phyloP scores from a whole-genome alignment of 2,888 invertebrate genomes.

The Villa cingulata region DNA sequence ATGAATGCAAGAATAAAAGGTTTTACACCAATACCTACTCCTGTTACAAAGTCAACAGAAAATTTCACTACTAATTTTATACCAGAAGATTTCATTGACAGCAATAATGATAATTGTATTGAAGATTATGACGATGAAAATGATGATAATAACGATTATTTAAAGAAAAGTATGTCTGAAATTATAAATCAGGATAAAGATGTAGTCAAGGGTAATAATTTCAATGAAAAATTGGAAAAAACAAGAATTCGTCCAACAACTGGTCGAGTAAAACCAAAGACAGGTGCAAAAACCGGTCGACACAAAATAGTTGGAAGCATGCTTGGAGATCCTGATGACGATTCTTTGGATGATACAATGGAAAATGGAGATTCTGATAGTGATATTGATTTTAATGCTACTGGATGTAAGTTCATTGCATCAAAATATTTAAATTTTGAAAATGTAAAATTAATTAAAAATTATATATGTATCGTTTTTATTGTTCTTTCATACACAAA shows the following conservation, averaged over 20 bases:
- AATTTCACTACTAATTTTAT: conserved; percentile 30
- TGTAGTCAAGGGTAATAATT: conserved; percentile 20
- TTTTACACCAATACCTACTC: conserved; percentile 24
- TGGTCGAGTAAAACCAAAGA: conserved; percentile 24
- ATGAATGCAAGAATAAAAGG: conserved; percentile 40
- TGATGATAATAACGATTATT: conserved; percentile 16
- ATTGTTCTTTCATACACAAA: too few species aligned
- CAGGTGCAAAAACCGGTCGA: conserved; percentile 15
- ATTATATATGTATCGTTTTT: background rate
- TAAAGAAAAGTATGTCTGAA: background rate
- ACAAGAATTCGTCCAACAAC: conserved; percentile 31
- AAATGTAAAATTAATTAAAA: too few species aligned
- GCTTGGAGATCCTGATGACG: conserved; percentile 15
- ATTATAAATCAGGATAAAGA: conserved; percentile 4
- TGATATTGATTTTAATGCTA: conserved; percentile 22
- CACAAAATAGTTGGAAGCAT: conserved; percentile 16
- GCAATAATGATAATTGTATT: conserved; percentile 27
- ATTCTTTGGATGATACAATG: conserved; percentile 29
- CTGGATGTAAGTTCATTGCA: conserved; percentile 12
- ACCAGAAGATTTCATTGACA: conserved; percentile 31
- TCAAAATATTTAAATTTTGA: background rate
- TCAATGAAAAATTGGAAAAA: background rate
- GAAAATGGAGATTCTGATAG: conserved; percentile 20
- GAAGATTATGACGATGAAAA: conserved; percentile 14
- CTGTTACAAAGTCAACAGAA: conserved; percentile 28